Evolutionary conservation across 2,888 invertebrate species (phyloP).

Genomic region (Prenolepis imparis): DNA sequence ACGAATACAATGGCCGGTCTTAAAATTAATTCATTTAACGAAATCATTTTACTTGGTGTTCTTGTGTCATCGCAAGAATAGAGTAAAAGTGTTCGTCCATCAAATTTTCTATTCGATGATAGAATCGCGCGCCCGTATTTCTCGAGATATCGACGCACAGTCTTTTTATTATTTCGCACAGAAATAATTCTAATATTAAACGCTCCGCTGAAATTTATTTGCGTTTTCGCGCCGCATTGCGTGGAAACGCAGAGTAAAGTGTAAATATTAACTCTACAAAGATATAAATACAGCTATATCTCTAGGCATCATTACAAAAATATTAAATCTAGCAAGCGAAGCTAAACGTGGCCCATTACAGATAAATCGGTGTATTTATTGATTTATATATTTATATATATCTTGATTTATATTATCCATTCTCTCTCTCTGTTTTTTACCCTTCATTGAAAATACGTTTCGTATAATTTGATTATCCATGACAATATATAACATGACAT

Average conservation of each 20-base stretch:
- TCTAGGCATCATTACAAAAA: slow-evolving; percentile 86
- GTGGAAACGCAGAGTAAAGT: not conserved
- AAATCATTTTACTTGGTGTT: slow-evolving; percentile 15
- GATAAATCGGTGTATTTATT: slow-evolving; percentile 41
- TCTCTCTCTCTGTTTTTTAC: slow-evolving; percentile 24
- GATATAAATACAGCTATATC: slow-evolving; percentile 83
- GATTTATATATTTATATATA: slow-evolving; percentile 57
- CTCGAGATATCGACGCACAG: slow-evolving; percentile 23
- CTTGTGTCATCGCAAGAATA: slow-evolving; percentile 6
- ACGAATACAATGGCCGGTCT: slow-evolving; percentile 17
- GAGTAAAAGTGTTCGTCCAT: not conserved
- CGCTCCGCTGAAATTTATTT: not conserved
- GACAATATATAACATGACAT: slow-evolving; percentile 55
- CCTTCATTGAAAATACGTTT: slow-evolving; percentile 76
- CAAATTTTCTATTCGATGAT: slow-evolving; percentile 18
- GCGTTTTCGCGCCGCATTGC: not conserved
- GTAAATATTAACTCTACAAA: slow-evolving; percentile 65
- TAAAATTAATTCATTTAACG: slow-evolving; percentile 10
- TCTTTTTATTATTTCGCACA: slow-evolving; percentile 12
- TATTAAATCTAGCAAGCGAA: slow-evolving; percentile 86
- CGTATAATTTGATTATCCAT: slow-evolving; percentile 48
- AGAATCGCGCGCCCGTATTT: slow-evolving; percentile 17
- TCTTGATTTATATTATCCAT: slow-evolving; percentile 52
- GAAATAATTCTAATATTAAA: slow-evolving; percentile 23
- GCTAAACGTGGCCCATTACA: slow-evolving; percentile 77